Conservation (phyloP, 2,888 invertebrate species). For the Osedax fenrisi region DNA sequence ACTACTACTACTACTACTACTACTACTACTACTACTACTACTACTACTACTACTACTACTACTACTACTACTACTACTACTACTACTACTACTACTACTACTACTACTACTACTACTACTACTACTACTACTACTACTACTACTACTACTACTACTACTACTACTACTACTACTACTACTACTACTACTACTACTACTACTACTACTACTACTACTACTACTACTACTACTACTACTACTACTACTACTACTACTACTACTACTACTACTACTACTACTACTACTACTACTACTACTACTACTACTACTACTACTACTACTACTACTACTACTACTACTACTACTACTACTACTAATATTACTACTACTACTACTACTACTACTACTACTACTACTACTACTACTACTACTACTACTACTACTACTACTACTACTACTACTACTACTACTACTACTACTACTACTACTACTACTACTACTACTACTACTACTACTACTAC, state of each 20-base stretch:
- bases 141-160: not conserved
- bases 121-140: not conserved
- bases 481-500: not conserved
- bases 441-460: not conserved
- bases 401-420: not conserved
- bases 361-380: not conserved
- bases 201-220: not conserved
- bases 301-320: conserved; percentile 11
- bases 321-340: conserved; percentile 5
- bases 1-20: not conserved
- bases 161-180: not conserved
- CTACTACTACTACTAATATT: conserved; percentile 5
- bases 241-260: conserved; percentile 5
- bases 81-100: not conserved
- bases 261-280: conserved; percentile 3
- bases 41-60: not conserved
- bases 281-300: conserved; percentile 9
- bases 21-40: not conserved
- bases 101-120: not conserved
- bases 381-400: not conserved
- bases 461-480: not conserved
- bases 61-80: not conserved
- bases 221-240: not conserved
- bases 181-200: not conserved
- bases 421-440: conserved; percentile 13